These are phyloP conservation scores for Bombus fervidus DNA, from an alignment of 1,140 invertebrate genomes.

Conservation along the genomic window DNA sequence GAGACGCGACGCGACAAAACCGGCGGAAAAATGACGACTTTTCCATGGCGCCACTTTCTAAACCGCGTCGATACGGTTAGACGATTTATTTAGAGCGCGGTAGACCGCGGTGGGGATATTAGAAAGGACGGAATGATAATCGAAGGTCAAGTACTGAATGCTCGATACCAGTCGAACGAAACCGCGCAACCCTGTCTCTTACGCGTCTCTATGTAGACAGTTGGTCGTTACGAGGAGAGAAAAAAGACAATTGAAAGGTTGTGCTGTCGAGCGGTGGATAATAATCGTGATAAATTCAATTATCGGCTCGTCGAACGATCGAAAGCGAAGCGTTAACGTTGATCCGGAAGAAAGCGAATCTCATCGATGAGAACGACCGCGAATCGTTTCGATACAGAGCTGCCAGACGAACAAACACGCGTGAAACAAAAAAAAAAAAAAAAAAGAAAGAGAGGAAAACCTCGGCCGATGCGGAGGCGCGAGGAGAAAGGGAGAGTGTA, in stretches of 20 bases:
- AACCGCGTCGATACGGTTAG: conserved; percentile 45
- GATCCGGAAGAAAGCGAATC: conserved; percentile 7
- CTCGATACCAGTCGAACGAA: conserved; percentile 49
- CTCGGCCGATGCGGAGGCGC: neutral
- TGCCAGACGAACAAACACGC: neutral
- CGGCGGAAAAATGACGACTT: conserved; percentile 43
- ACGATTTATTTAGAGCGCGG: conserved; percentile 51
- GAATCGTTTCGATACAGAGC: conserved; percentile 25
- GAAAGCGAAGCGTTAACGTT: conserved; percentile 20
- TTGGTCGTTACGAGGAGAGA: neutral
- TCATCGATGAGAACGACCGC: neutral
- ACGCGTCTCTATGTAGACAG: neutral
- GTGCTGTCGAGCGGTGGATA: too few species aligned
- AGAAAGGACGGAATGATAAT: conserved; percentile 71
- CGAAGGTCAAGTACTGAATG: conserved; percentile 74
- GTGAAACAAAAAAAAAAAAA: neutral
- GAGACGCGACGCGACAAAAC: neutral
- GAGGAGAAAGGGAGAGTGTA: neutral
- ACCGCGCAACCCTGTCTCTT: conserved; percentile 8
- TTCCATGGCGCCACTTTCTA: conserved; percentile 64
- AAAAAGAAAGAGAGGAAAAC: neutral
- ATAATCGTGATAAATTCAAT: conserved; percentile 29
- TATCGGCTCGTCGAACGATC: neutral
- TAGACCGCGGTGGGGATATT: conserved; percentile 56
- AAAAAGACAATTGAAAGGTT: neutral